Conservation (phyloP, 2,888 invertebrate species). For the Hirtodrosophila confusa region DNA sequence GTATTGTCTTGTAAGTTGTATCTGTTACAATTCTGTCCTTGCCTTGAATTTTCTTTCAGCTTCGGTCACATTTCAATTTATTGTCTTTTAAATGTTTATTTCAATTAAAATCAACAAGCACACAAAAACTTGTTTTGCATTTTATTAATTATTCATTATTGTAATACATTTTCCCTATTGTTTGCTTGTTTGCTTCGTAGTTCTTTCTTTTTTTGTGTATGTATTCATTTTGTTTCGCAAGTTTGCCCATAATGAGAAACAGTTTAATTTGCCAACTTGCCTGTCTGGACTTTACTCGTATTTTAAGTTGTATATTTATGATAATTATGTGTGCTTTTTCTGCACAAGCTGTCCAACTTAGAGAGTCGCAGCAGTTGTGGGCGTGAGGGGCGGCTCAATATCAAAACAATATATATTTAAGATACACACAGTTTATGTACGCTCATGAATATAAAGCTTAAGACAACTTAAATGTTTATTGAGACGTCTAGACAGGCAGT, state of each 20-base stretch:
- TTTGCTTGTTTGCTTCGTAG: slow-evolving; percentile 11
- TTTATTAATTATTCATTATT: slow-evolving; percentile 65
- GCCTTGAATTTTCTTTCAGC: slow-evolving; percentile 16
- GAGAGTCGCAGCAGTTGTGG: not conserved
- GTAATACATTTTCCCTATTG: slow-evolving; percentile 11
- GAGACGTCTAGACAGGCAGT: slow-evolving; percentile 40
- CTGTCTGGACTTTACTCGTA: slow-evolving; percentile 7
- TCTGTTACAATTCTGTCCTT: slow-evolving; percentile 16
- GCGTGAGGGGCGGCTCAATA: slow-evolving; percentile 21
- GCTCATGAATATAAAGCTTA: slow-evolving; percentile 38
- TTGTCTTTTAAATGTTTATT: slow-evolving; percentile 70
- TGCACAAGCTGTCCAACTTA: not conserved
- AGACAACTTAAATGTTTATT: slow-evolving; percentile 1
- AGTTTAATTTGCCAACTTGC: slow-evolving; percentile 50
- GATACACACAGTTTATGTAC: slow-evolving; percentile 27
- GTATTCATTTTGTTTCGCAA: slow-evolving; percentile 7
- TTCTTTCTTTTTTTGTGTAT: not conserved
- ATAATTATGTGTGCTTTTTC: slow-evolving; percentile 42
- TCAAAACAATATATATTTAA: slow-evolving; percentile 47
- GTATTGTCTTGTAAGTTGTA: slow-evolving; percentile 51
- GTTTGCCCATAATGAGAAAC: slow-evolving; percentile 14
- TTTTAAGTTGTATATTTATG: slow-evolving; percentile 51
- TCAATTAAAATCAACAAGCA: slow-evolving; percentile 65
- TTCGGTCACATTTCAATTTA: slow-evolving; percentile 54
- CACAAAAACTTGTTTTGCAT: slow-evolving; percentile 32